A percentile compares a stretch with the other conserved stretches of the same genome.
These are phyloP conservation scores for Silurus glanis DNA, from an alignment of 2,113 vertebrate species.

Conservation along the genomic window DNA sequence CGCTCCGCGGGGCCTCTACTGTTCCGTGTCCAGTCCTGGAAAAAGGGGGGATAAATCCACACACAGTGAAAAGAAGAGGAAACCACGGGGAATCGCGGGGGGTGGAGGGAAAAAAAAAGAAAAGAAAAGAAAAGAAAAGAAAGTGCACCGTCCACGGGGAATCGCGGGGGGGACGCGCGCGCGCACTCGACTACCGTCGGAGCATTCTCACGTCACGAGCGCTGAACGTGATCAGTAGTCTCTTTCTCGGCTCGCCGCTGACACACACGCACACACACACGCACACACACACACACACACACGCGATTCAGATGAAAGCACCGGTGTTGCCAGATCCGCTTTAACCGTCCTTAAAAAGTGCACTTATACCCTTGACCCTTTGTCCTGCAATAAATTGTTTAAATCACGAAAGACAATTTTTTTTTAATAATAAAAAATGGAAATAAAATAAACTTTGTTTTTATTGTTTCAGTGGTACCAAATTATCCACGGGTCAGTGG, in stretches of 20 bases:
- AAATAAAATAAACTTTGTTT: too few species aligned
- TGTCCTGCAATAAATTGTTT: neutral
- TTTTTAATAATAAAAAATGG: too few species aligned
- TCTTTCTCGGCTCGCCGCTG: neutral
- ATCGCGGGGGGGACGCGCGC: neutral
- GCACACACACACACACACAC: neutral
- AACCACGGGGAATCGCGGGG: neutral
- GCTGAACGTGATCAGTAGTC: neutral
- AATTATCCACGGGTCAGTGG: too few species aligned
- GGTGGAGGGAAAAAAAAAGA: neutral
- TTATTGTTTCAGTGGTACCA: too few species aligned
- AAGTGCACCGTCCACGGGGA: neutral
- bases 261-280: neutral
- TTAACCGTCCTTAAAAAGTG: neutral
- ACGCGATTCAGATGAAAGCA: neutral
- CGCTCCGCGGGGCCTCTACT: conserved; percentile 37
- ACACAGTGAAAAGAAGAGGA: neutral
- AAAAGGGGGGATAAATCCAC: conserved; percentile 47
- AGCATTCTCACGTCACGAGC: neutral
- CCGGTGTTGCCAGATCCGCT: neutral
- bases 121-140: neutral
- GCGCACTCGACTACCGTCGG: neutral
- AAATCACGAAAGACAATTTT: too few species aligned
- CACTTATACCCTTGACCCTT: neutral
- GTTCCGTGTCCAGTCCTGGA: neutral